Evolutionary conservation across 2,113 vertebrate genomes (phyloP).

Genomic region (Ciconia stormi): DNA sequence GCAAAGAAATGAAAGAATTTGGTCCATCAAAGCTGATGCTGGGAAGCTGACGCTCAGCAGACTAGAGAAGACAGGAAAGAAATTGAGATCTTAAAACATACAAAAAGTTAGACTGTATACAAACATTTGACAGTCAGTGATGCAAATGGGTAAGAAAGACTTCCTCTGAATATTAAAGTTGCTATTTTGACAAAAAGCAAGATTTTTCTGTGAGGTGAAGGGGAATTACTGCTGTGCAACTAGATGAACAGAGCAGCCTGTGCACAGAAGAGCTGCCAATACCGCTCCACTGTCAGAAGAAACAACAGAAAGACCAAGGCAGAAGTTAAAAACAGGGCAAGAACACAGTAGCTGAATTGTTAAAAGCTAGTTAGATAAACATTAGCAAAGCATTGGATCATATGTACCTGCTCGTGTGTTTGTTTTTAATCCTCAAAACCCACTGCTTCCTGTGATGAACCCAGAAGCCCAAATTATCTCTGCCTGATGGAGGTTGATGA

Average conservation of each 20-base stretch:
- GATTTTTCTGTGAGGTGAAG: neutral
- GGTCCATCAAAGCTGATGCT: neutral
- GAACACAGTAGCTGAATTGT: neutral
- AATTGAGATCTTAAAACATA: neutral
- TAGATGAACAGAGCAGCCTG: neutral
- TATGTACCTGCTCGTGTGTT: fast-evolving
- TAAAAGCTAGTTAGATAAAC: neutral
- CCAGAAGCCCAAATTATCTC: neutral
- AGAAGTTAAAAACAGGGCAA: neutral
- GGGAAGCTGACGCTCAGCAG: neutral
- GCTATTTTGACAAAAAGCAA: neutral
- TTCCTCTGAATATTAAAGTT: neutral
- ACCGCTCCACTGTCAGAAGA: neutral
- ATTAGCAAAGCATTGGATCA: neutral
- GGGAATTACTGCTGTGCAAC: neutral
- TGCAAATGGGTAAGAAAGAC: neutral
- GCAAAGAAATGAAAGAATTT: neutral
- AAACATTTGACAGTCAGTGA: neutral
- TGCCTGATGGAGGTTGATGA: neutral
- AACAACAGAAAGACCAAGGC: neutral
- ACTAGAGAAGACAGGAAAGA: neutral
- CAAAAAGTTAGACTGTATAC: neutral
- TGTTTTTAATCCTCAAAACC: neutral
- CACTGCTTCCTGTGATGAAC: neutral
- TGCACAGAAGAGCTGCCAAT: neutral